Evolutionary conservation across 2,113 vertebrate species (phyloP), one percentile per base, ranked within the genome.

Genomic region (Planiliza haematocheilus): DNA sequence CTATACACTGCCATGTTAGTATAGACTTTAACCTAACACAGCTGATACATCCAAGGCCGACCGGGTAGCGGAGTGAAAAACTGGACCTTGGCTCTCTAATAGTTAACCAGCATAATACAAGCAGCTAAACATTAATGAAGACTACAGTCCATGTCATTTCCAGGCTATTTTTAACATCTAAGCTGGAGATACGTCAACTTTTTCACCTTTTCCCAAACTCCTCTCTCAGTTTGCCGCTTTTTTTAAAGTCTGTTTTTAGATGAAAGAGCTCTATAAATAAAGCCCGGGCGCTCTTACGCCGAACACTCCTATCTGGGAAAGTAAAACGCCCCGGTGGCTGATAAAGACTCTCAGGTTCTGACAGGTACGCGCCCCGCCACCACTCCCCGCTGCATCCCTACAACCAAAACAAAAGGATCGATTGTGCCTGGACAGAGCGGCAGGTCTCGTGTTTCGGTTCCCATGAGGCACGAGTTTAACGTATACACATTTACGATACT

Each of bases 41-140:
- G 41, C 24, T 60, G 42, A 37, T 38, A 20, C 21, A 34, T 38
- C 50, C 10, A 21, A 38, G 38, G 16, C 60, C 34, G 56, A 61
- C 3, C 17, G 5, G 24, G 24, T 30, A 30, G 5, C 24, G 5
- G 17, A 55, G 60, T 17, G 53, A 56, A 53, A 73, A 65, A 14
- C 45, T 71, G 58, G 64, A 82, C 84, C 68, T 64, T 82, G 77
- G 48, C 52, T 80, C 57, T 61, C 3, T 70, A 86, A 82, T 88
- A 56, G 78, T 79, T 90, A 88, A 89, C 90, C n/a, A 78, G 59
- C 55, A 79, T 45, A 21, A 60, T 11, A 46, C 30, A 46, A 37
- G 38, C 17, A 74, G 85, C 82, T 88, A 81, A 90, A 89, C 62
- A 90, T 89, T 85, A 88, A 90, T 83, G 50, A n/a, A 0, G 14